Conservation (phyloP, 2,888 invertebrate genomes). For the Cataglyphis cursor region DNA sequence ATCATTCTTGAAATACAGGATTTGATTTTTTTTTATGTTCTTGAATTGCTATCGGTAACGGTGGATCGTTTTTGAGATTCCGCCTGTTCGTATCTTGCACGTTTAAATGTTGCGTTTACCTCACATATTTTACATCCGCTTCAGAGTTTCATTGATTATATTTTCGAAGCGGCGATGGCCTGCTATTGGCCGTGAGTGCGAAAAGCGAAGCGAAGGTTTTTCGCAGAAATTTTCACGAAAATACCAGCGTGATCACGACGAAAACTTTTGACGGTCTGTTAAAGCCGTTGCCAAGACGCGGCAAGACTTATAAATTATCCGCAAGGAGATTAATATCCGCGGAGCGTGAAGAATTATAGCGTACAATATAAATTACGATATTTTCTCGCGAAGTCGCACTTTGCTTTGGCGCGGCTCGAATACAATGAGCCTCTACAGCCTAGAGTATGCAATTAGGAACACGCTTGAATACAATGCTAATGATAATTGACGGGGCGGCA, state of each 20-base stretch:
- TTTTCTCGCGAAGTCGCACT: background rate
- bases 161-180: conserved; percentile 33
- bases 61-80: background rate
- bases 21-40: background rate
- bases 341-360: conserved; percentile 27
- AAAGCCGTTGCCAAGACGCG: conserved; percentile 29
- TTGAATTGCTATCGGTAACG: conserved; percentile 15
- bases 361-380: conserved; percentile 31
- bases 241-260: conserved; percentile 18
- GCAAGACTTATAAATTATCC: conserved; percentile 43
- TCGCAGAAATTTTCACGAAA: conserved; percentile 6
- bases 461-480: conserved; percentile 35
- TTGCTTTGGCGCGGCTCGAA: conserved; percentile 22
- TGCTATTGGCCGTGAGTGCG: conserved; percentile 4
- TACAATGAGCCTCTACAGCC: conserved; percentile 1
- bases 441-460: conserved; percentile 17
- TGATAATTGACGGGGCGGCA: conserved; percentile 25
- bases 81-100: background rate
- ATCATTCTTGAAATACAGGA: conserved; percentile 35
- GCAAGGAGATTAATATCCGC: conserved; percentile 37
- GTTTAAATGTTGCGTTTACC: conserved; percentile 15
- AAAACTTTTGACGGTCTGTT: conserved; percentile 23
- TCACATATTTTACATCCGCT: conserved; percentile 31
- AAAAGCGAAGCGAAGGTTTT: conserved; percentile 31
- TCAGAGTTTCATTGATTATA: conserved; percentile 37